phyloP scores from a whole-genome alignment of 2,888 invertebrate genomes.

The Aethes cnicana region DNA sequence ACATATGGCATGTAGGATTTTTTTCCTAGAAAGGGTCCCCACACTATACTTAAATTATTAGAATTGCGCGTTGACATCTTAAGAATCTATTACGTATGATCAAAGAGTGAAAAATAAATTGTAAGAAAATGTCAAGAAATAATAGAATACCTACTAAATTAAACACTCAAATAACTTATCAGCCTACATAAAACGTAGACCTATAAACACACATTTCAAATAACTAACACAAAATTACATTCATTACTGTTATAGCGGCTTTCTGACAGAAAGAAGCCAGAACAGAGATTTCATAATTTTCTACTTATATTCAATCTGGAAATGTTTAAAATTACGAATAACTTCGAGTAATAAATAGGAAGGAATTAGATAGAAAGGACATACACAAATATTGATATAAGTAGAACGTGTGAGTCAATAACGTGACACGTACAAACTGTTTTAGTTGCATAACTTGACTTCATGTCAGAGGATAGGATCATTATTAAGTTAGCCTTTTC shows the following conservation, averaged over 20 bases:
- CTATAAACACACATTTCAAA: slow-evolving; percentile 23
- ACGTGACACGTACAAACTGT: slow-evolving; percentile 20
- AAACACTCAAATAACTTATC: slow-evolving; percentile 67
- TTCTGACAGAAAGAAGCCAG: slow-evolving; percentile 31
- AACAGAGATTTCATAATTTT: slow-evolving; percentile 4
- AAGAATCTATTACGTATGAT: slow-evolving; percentile 37
- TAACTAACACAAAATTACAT: slow-evolving; percentile 19
- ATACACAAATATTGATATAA: slow-evolving; percentile 22
- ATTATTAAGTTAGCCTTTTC: too few relatives aligned
- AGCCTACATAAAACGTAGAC: slow-evolving; percentile 80
- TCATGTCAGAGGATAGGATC: neutral
- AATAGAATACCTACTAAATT: slow-evolving; percentile 47
- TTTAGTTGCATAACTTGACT: slow-evolving; percentile 1
- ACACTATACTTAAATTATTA: slow-evolving; percentile 26
- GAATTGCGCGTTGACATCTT: slow-evolving; percentile 36
- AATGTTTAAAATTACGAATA: slow-evolving; percentile 19
- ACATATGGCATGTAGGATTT: slow-evolving; percentile 25
- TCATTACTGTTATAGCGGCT: slow-evolving; percentile 25
- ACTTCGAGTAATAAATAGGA: slow-evolving; percentile 26
- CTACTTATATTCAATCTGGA: slow-evolving; percentile 19
- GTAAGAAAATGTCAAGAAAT: slow-evolving; percentile 24
- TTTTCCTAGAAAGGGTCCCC: slow-evolving; percentile 14
- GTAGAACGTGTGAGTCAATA: slow-evolving; percentile 21
- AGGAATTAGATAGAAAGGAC: slow-evolving; percentile 11
- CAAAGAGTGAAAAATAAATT: slow-evolving; percentile 26